Percentiles rank a stretch among this genome's conserved stretches.
These are phyloP conservation scores for Hydrolagus colliei DNA, from an alignment of 2,797 vertebrate species.

Conservation along the genomic window DNA sequence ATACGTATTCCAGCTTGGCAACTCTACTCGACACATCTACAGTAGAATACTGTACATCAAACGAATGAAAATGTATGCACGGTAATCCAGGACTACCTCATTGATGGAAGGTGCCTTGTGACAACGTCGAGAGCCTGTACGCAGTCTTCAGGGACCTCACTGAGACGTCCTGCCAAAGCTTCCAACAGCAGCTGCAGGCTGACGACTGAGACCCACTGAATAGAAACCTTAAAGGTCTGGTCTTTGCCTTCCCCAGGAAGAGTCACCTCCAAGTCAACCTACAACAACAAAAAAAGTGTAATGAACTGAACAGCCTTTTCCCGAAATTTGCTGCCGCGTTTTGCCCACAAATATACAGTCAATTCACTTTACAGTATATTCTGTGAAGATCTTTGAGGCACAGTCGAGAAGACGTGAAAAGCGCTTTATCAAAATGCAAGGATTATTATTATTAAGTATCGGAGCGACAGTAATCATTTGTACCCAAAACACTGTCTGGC, in stretches of 20 bases:
- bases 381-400: no score
- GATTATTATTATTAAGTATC: no score
- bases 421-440: no score
- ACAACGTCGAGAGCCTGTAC: constrained; percentile 96
- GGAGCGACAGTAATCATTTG: no score
- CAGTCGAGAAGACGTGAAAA: no score
- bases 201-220: constrained; percentile 97
- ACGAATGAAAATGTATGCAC: background rate
- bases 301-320: background rate
- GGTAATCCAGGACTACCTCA: constrained; percentile 66
- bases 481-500: no score
- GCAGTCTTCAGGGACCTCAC: constrained; percentile 92
- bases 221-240: constrained; percentile 95
- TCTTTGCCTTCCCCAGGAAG: constrained; percentile 96
- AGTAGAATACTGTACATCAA: no score
- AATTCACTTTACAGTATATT: no score
- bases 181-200: constrained; percentile 93
- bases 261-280: constrained; percentile 98
- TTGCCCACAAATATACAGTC: no score
- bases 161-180: constrained; percentile 86
- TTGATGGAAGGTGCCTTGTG: constrained; percentile 92
- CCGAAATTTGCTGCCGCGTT: no score
- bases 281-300: constrained; percentile 20
- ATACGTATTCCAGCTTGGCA: background rate
- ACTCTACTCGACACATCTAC: background rate